Evolutionary conservation across 53 echinoderm and acorn worm genomes (phyloP), one percentile per base, ranked within the genome.

Genomic region (Apostichopus leukothele): DNA sequence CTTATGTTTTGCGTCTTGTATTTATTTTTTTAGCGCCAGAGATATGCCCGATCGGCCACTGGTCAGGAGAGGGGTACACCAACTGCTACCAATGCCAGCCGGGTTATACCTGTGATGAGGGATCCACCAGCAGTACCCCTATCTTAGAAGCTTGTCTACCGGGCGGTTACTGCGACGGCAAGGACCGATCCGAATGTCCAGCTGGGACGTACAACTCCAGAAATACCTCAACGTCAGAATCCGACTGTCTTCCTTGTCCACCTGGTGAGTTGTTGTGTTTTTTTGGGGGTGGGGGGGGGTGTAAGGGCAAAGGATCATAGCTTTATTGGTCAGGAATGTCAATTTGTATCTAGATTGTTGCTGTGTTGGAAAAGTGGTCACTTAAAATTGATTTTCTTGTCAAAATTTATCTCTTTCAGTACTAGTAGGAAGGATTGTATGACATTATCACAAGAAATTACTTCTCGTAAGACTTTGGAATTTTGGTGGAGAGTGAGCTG

Each of bases 91-190:
- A 90, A 16, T 94, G 99, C 51, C 79, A 94, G 88, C 89, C 93
- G 4, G 99, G 95, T 53, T 95, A 95, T 87, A 96, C 95, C 21
- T 98, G 99, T 55, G 95, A 95, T 71, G 95, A 95, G 87, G 98
- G 96, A 0, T 88, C 95, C 53, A 96, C 92, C 0, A 78, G 74
- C 5, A 76, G 92, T 60, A 92, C 89, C 74, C 99, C 99, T 21
- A 85, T 81, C 13, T 91, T 90, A 19, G 99, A 95, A 75, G 89
- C 96, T 8, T 98, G 99, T 52, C 91, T 94, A 50, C 94, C 95
- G 1, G 99, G 95, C 9, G 98, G 99, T 5, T 98, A 91, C 93
- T 98, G 99, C 53, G 99, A 98, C 67, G 99, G 99, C 51, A 93
- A 87, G 87, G 91, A 91, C 54, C 75, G 91, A 9, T 95, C 79